Evolutionary conservation across 92 coral and sea anemone genomes (phyloP).

Genomic region (Epizoanthus fatuus): DNA sequence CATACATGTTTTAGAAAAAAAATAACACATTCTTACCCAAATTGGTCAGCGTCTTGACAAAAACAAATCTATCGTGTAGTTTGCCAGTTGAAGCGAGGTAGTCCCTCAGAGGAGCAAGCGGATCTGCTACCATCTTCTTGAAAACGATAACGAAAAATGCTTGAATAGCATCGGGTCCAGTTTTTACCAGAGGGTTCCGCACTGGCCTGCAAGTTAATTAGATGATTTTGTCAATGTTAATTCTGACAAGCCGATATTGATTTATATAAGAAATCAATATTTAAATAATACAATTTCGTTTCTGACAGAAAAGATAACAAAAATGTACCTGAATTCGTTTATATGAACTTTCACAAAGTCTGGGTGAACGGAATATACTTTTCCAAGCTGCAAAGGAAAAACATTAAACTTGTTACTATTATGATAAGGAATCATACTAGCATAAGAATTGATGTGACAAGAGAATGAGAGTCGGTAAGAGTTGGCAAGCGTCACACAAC

Average conservation of each 20-base stretch:
- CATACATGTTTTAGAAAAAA: background rate
- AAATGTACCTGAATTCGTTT: constrained; percentile 71
- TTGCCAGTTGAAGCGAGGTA: constrained; percentile 51
- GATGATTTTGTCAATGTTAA: background rate
- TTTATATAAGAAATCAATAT: background rate
- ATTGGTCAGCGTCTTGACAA: constrained; percentile 53
- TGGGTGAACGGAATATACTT: constrained; percentile 80
- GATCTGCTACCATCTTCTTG: constrained; percentile 86
- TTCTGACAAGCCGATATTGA: background rate
- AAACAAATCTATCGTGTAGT: constrained; percentile 38
- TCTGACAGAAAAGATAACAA: background rate
- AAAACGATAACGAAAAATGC: constrained; percentile 76
- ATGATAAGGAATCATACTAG: no score
- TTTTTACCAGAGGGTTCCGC: constrained; percentile 58
- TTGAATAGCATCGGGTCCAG: constrained; percentile 71
- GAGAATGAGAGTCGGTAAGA: no score
- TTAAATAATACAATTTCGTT: background rate
- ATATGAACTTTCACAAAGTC: constrained; percentile 68
- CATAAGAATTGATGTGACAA: no score
- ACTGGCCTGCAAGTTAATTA: constrained; percentile 60
- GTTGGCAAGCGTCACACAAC: no score
- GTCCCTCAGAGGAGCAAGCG: constrained; percentile 81
- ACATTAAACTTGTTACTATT: background rate
- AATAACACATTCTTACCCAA: constrained; percentile 47
- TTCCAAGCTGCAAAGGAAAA: constrained; percentile 54